Conservation (phyloP, 2,888 invertebrate species). For the Strigamia transsilvanica region DNA sequence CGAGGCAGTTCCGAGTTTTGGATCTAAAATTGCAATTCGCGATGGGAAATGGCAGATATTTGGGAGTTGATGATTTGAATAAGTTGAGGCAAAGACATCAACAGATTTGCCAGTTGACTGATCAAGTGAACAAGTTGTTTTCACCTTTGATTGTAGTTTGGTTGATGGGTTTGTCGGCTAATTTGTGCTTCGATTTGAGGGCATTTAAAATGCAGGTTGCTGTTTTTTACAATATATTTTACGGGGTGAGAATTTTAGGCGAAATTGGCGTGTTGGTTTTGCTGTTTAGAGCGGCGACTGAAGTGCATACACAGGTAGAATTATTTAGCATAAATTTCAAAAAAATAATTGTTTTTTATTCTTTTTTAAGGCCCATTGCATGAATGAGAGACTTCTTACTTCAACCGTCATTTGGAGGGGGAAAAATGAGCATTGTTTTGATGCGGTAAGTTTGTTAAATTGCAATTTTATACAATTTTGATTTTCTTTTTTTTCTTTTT, state of each 20-base stretch:
- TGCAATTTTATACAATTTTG: not conserved
- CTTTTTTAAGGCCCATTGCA: not conserved
- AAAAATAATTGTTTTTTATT: not conserved
- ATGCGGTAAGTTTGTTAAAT: not conserved
- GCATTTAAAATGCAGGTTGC: not conserved
- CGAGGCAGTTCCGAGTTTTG: not conserved
- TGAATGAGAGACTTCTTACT: not conserved
- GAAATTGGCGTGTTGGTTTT: not conserved
- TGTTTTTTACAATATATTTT: not conserved
- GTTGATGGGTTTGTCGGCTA: not conserved
- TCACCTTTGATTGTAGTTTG: not conserved
- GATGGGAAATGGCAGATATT: not conserved
- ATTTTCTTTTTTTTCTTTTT: not conserved
- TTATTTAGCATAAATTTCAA: no score
- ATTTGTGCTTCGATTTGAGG: not conserved
- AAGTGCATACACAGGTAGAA: not conserved
- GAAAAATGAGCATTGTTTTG: not conserved
- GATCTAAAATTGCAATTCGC: not conserved
- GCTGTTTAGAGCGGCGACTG: not conserved
- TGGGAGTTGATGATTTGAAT: not conserved
- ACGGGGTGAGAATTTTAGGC: not conserved
- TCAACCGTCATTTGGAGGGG: not conserved
- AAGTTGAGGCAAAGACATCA: not conserved
- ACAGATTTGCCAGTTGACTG: not conserved
- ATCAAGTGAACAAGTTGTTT: not conserved